These are phyloP conservation scores for Ormyrus rosae DNA, from an alignment of 2,888 invertebrate genomes.

Conservation along the genomic window DNA sequence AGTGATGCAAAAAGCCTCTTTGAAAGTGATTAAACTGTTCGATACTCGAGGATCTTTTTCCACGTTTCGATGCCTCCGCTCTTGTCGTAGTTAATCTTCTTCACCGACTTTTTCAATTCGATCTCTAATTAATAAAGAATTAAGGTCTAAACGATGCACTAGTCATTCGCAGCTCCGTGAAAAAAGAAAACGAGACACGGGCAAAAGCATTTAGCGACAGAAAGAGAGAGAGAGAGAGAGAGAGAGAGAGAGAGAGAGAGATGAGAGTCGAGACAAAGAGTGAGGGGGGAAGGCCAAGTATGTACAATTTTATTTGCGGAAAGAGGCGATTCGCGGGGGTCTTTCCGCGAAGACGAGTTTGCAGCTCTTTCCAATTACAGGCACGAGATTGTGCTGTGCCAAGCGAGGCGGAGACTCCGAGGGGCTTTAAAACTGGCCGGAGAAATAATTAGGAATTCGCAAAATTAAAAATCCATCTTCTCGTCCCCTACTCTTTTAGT, in stretches of 20 bases:
- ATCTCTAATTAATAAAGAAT: slow-evolving; percentile 52
- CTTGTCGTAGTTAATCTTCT: background rate
- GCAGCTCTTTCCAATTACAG: slow-evolving; percentile 66
- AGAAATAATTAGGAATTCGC: slow-evolving; percentile 67
- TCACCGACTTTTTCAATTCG: slow-evolving; percentile 34
- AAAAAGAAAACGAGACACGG: too few species aligned
- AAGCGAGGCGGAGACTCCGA: slow-evolving; percentile 10
- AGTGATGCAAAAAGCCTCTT: too few species aligned
- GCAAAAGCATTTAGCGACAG: too few species aligned
- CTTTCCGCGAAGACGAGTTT: slow-evolving; percentile 47
- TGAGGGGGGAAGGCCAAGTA: slow-evolving; percentile 34
- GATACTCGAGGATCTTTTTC: too few species aligned
- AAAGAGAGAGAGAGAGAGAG: background rate
- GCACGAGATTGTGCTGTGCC: slow-evolving; percentile 62
- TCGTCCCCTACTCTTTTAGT: slow-evolving; percentile 9
- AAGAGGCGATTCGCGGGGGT: slow-evolving; percentile 21
- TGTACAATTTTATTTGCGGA: slow-evolving; percentile 56
- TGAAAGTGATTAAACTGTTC: too few species aligned
- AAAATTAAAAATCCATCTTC: slow-evolving; percentile 68
- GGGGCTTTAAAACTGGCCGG: slow-evolving; percentile 63
- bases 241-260: slow-evolving; percentile 2
- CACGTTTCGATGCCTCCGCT: background rate
- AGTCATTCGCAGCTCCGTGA: slow-evolving; percentile 30
- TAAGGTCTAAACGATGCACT: slow-evolving; percentile 28
- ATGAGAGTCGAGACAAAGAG: background rate